phyloP scores from a whole-genome alignment of 1,140 invertebrate species.

The Pseudoatta argentina region DNA sequence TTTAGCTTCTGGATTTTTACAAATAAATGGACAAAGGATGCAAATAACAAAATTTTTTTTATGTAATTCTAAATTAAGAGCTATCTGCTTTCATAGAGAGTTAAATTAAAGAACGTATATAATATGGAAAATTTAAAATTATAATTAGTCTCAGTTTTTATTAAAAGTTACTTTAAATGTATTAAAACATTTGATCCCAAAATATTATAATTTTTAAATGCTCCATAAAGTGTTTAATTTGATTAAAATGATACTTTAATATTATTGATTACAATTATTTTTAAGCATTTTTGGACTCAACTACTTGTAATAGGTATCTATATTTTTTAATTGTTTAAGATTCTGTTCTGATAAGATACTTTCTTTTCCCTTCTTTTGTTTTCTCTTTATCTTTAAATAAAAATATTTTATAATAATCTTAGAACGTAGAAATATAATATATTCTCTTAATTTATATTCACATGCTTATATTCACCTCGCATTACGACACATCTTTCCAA shows the following conservation, averaged over 20 bases:
- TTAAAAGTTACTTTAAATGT: background rate
- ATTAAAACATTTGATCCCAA: background rate
- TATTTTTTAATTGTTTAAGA: background rate
- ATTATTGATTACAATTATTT: background rate
- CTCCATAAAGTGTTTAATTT: background rate
- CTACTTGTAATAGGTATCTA: background rate
- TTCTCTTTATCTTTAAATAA: background rate
- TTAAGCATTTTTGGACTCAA: too few species aligned
- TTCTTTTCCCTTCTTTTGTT: too few species aligned
- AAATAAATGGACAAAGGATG: background rate
- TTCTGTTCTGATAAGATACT: background rate
- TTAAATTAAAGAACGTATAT: background rate
- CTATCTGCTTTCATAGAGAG: background rate
- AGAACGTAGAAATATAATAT: background rate
- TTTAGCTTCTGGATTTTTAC: background rate
- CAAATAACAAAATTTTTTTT: background rate
- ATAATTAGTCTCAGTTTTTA: background rate
- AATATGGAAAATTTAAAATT: background rate
- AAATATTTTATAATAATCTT: background rate
- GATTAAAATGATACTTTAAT: too few species aligned
- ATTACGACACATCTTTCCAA: slow-evolving; percentile 13
- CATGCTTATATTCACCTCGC: background rate
- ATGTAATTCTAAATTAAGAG: background rate
- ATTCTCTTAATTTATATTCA: background rate
- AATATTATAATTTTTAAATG: background rate